These are phyloP conservation scores for Caenorhabditis virilis DNA, from an alignment of 2,888 invertebrate species.

Conservation along the genomic window DNA sequence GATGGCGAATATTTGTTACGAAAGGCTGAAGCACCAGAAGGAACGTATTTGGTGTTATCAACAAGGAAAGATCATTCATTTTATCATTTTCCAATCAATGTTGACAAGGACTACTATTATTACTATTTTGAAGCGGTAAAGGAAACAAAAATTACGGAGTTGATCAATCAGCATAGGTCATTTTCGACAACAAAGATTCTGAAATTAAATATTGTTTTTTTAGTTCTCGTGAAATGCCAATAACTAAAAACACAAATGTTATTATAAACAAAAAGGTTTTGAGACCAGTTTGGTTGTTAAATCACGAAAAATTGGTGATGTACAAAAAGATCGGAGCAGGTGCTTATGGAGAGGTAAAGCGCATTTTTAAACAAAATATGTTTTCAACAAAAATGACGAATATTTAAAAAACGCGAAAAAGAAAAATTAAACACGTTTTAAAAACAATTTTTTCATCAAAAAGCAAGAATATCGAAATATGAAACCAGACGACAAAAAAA, in stretches of 20 bases:
- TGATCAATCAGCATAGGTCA: slow-evolving; percentile 20
- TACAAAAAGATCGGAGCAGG: slow-evolving; percentile 55
- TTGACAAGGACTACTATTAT: slow-evolving; percentile 6
- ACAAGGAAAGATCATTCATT: slow-evolving; percentile 7
- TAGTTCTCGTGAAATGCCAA: slow-evolving; percentile 35
- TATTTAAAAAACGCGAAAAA: too few relatives aligned
- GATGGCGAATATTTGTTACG: slow-evolving; percentile 56
- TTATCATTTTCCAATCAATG: slow-evolving; percentile 19
- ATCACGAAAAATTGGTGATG: slow-evolving; percentile 52
- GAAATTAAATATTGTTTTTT: neutral
- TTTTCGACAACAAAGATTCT: too few relatives aligned
- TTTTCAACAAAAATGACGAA: too few relatives aligned
- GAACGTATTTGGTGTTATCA: slow-evolving; percentile 14
- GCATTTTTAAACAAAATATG: too few relatives aligned
- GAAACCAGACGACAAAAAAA: too few relatives aligned
- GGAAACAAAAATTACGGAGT: slow-evolving; percentile 8
- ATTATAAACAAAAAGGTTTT: slow-evolving; percentile 24
- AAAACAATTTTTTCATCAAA: too few relatives aligned
- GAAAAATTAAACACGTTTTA: too few relatives aligned
- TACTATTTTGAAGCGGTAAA: slow-evolving; percentile 20
- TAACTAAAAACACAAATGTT: slow-evolving; percentile 23
- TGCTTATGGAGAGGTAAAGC: slow-evolving; percentile 51
- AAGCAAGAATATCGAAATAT: too few relatives aligned
- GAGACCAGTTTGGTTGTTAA: slow-evolving; percentile 50
- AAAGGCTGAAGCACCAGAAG: slow-evolving; percentile 44